Conservation (phyloP, 2,888 invertebrate genomes). For the Elysia crispata region DNA sequence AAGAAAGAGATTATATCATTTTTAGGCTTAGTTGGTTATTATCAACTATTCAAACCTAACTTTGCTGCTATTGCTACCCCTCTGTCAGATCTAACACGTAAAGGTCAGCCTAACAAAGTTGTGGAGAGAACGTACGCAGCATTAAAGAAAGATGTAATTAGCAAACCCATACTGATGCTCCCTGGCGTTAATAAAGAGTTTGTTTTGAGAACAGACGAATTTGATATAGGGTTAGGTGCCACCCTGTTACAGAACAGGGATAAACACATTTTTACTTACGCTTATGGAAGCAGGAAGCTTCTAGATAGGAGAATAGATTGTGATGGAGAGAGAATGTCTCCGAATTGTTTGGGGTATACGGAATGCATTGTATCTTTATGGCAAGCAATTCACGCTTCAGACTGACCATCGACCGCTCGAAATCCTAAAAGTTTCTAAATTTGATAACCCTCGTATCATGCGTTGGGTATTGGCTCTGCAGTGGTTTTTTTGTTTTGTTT, state of each 20-base stretch:
- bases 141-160: neutral
- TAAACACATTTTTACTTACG: neutral
- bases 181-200: conserved; percentile 21
- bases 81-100: neutral
- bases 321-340: neutral
- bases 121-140: conserved; percentile 9
- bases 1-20: conserved; percentile 19
- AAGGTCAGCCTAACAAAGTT: conserved; percentile 30
- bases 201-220: conserved; percentile 2
- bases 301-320: neutral
- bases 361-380: neutral
- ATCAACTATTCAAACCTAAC: conserved; percentile 18
- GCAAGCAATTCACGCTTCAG: neutral
- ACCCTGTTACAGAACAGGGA: neutral
- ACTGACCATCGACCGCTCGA: conserved; percentile 20
- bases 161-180: conserved; percentile 16
- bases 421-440: neutral
- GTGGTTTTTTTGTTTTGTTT: too few relatives aligned
- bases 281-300: conserved; percentile 31
- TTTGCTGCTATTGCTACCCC: conserved; percentile 10
- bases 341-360: too few relatives aligned
- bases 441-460: neutral
- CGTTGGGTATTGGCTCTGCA: neutral
- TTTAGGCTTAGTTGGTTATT: conserved; percentile 16
- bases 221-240: neutral